A percentile compares a stretch with the other conserved stretches of the same genome.
Conservation (phyloP, 2,888 invertebrate genomes). For the Melipona bicolor region DNA sequence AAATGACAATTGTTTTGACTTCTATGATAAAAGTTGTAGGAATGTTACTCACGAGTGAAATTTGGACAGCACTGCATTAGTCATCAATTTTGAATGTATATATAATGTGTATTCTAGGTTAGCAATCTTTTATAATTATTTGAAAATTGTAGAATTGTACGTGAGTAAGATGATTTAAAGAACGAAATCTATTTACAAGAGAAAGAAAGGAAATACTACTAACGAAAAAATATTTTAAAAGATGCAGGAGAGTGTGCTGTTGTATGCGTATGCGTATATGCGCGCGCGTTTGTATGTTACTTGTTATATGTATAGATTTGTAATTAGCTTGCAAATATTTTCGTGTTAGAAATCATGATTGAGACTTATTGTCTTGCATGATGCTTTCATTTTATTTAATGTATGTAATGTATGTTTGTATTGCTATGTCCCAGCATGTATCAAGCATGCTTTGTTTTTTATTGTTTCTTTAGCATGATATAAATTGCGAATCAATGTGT, state of each 20-base stretch:
- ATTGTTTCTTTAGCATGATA: constrained; percentile 52
- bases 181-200: constrained; percentile 15
- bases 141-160: constrained; percentile 69
- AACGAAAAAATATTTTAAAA: constrained; percentile 31
- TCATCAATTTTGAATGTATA: constrained; percentile 40
- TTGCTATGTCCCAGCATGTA: constrained; percentile 61
- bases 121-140: constrained; percentile 56
- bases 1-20: not conserved
- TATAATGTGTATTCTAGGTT: constrained; percentile 66
- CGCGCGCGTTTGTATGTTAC: not conserved
- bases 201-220: constrained; percentile 26
- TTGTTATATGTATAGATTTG: constrained; percentile 15
- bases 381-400: constrained; percentile 61
- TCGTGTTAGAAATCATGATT: constrained; percentile 60
- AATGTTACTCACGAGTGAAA: not conserved
- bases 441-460: constrained; percentile 61
- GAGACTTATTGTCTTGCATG: constrained; percentile 75
- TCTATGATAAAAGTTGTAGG: not conserved
- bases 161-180: constrained; percentile 44
- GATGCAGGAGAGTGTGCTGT: constrained; percentile 1
- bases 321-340: constrained; percentile 30
- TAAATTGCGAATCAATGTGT: constrained; percentile 35
- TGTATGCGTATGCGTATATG: not conserved
- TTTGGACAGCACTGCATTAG: constrained; percentile 28
- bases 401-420: constrained; percentile 44